phyloP scores from a whole-genome alignment of 2,888 invertebrate species.

The Lypha dubia region DNA sequence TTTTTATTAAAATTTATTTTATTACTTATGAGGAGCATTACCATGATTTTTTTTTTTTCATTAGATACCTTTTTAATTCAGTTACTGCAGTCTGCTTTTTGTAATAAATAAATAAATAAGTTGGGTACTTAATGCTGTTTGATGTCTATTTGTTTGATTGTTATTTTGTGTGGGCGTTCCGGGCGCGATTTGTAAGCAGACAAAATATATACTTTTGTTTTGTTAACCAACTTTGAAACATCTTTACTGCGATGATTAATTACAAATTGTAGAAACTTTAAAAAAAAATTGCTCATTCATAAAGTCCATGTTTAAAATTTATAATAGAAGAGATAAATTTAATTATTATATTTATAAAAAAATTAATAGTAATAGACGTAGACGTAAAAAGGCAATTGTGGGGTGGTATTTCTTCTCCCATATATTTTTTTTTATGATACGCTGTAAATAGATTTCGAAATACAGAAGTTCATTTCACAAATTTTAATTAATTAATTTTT shows the following conservation, averaged over 20 bases:
- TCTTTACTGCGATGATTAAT: conserved; percentile 61
- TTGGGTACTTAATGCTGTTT: conserved; percentile 40
- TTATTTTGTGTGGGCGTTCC: conserved; percentile 64
- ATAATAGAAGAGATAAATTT: conserved; percentile 27
- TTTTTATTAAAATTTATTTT: conserved; percentile 28
- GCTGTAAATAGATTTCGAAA: no score
- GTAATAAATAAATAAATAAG: conserved; percentile 32
- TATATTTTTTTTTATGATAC: no score
- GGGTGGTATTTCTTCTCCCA: no score
- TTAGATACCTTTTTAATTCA: not conserved
- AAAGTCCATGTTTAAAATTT: conserved; percentile 8
- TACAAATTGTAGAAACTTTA: conserved; percentile 14
- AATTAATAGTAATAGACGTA: not conserved
- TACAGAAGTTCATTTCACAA: no score
- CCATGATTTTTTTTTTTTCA: conserved; percentile 9
- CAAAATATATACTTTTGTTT: conserved; percentile 12
- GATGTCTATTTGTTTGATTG: conserved; percentile 22
- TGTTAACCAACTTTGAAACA: conserved; percentile 42
- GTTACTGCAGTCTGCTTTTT: not conserved
- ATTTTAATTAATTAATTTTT: no score
- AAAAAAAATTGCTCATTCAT: conserved; percentile 32
- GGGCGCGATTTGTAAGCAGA: conserved; percentile 59
- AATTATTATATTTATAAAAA: conserved; percentile 22
- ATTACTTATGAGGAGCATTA: conserved; percentile 44
- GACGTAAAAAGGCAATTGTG: not conserved